Conservation (phyloP, 2,888 invertebrate genomes). For the Heliconius ethilla region DNA sequence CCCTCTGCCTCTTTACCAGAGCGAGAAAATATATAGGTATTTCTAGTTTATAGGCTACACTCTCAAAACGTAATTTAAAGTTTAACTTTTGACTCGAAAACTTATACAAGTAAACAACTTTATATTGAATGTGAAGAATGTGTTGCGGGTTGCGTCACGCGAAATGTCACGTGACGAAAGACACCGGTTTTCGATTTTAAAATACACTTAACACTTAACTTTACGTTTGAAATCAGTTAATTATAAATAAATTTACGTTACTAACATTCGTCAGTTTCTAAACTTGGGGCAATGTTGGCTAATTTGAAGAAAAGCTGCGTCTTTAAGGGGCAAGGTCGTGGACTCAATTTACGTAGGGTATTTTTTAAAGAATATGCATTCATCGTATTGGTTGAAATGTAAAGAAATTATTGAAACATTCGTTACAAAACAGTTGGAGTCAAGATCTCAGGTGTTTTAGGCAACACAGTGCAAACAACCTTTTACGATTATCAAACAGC, state of each 20-base stretch:
- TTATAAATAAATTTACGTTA: slow-evolving; percentile 9
- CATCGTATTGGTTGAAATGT: background rate
- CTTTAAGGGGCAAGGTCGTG: background rate
- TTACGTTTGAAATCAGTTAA: slow-evolving; percentile 4
- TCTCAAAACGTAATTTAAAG: background rate
- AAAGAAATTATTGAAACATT: background rate
- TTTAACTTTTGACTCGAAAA: background rate
- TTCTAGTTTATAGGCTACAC: too few relatives aligned
- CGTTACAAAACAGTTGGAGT: background rate
- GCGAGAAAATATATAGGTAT: too few relatives aligned
- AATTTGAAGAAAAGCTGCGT: background rate
- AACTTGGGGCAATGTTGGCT: background rate
- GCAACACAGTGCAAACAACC: too few relatives aligned
- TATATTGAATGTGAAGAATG: slow-evolving; percentile 16
- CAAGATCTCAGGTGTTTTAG: too few relatives aligned
- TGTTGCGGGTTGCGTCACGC: background rate
- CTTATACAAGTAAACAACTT: background rate
- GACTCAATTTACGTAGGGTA: background rate
- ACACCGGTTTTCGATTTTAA: slow-evolving; percentile 14
- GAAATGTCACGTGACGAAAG: slow-evolving; percentile 26
- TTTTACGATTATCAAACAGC: too few relatives aligned
- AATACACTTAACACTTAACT: slow-evolving; percentile 13
- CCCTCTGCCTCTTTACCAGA: too few relatives aligned
- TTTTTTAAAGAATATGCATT: too few relatives aligned
- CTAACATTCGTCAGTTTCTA: background rate